Evolutionary conservation across 2,113 vertebrate genomes (phyloP).

Genomic region (Sander lucioperca): DNA sequence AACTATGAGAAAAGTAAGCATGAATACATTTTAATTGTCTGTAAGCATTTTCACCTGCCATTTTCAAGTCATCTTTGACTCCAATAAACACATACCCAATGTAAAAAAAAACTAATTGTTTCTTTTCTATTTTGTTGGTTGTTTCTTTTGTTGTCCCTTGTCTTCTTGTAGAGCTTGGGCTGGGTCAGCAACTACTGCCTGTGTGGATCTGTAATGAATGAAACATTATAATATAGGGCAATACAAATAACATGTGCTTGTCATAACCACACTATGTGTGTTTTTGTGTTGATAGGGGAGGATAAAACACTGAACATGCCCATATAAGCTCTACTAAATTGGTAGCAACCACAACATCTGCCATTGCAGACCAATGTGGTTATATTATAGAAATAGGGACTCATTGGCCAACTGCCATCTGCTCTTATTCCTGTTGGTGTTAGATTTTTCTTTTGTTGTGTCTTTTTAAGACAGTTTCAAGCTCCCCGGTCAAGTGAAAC

Average conservation of each 20-base stretch:
- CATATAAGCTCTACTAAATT: not conserved
- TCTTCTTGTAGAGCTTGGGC: not conserved
- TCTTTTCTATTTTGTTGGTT: no score
- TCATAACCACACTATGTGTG: not conserved
- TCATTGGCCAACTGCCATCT: constrained; percentile 17
- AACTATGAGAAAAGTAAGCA: not conserved
- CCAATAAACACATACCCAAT: no score
- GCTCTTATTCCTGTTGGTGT: not conserved
- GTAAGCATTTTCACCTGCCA: no score
- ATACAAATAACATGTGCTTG: constrained; percentile 2
- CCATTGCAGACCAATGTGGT: not conserved
- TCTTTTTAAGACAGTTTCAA: constrained; percentile 42
- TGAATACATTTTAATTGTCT: no score
- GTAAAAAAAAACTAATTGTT: no score
- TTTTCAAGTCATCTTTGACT: no score
- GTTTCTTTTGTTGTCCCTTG: no score
- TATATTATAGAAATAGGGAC: constrained; percentile 19
- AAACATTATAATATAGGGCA: not conserved
- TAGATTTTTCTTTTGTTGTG: constrained; percentile 20
- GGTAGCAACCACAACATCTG: not conserved
- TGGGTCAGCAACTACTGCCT: not conserved
- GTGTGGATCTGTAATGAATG: not conserved
- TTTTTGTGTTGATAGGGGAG: not conserved
- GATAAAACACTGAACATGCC: not conserved
- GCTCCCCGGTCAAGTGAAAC: constrained; percentile 45